Conservation (phyloP, 2,113 vertebrate genomes). For the Apodemus sylvaticus region DNA sequence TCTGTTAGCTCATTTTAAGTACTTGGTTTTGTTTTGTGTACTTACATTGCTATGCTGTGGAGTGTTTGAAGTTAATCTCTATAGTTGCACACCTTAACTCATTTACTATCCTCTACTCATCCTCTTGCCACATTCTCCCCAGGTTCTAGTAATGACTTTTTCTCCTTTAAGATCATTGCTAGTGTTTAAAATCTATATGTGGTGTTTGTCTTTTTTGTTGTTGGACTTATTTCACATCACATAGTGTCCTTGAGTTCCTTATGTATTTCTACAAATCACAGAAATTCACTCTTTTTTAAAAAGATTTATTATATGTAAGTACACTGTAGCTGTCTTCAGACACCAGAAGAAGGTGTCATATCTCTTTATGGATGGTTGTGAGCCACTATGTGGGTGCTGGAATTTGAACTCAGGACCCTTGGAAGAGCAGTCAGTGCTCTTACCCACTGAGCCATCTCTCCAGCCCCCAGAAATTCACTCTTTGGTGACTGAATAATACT, state of each 20-base stretch:
- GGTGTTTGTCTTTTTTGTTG: background rate
- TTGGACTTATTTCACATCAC: background rate
- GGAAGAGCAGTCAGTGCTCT: too few species aligned
- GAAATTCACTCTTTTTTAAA: too few species aligned
- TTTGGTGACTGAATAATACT: background rate
- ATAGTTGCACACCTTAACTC: background rate
- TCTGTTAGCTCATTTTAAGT: background rate
- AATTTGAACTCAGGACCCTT: too few species aligned
- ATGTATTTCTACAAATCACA: too few species aligned
- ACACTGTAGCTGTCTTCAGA: too few species aligned
- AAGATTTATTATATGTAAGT: too few species aligned
- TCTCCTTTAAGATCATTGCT: background rate
- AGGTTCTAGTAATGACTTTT: background rate
- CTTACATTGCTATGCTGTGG: background rate
- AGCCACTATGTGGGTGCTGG: too few species aligned
- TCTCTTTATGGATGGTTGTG: too few species aligned
- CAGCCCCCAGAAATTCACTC: background rate
- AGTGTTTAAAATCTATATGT: background rate
- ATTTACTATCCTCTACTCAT: background rate
- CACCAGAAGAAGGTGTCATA: too few species aligned
- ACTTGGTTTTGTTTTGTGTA: background rate
- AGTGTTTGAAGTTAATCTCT: background rate
- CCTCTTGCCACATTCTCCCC: background rate
- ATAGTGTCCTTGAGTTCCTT: too few species aligned
- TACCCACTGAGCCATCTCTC: too few species aligned